These are phyloP conservation scores for Dioctria linearis DNA, from an alignment of 2,888 invertebrate genomes.

Conservation along the genomic window DNA sequence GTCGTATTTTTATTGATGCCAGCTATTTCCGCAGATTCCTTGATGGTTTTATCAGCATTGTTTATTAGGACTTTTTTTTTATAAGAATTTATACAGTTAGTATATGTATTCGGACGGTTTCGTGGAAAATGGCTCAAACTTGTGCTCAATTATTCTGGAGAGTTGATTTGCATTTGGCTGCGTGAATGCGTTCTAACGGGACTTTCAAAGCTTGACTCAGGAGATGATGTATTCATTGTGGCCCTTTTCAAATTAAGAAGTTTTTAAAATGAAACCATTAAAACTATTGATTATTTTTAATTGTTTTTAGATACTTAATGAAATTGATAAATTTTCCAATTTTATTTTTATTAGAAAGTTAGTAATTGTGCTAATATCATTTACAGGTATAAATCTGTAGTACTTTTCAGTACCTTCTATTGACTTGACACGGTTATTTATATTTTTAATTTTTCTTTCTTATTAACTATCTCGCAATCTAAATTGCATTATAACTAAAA, in stretches of 20 bases:
- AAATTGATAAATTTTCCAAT: too few relatives aligned
- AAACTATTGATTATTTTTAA: too few relatives aligned
- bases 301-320: too few relatives aligned
- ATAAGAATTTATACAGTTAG: conserved; percentile 31
- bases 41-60: conserved; percentile 29
- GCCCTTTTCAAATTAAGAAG: conserved; percentile 21
- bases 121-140: conserved; percentile 2
- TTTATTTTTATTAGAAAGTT: too few relatives aligned
- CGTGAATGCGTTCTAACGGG: conserved; percentile 15
- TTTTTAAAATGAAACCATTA: conserved; percentile 34
- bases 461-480: too few relatives aligned
- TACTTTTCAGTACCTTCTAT: too few relatives aligned
- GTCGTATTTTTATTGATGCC: conserved; percentile 43
- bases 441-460: too few relatives aligned
- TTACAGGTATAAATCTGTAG: too few relatives aligned
- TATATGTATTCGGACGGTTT: conserved; percentile 20
- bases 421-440: too few relatives aligned
- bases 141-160: conserved; percentile 11
- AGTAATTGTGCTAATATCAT: too few relatives aligned
- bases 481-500: too few relatives aligned
- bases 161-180: background rate
- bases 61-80: conserved; percentile 32
- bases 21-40: conserved; percentile 46
- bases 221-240: conserved; percentile 3
- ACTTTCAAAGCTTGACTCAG: conserved; percentile 23